A percentile compares a stretch with the other conserved stretches of the same genome.
Conservation (phyloP, 1,140 invertebrate genomes). For the Bombus fervidus region DNA sequence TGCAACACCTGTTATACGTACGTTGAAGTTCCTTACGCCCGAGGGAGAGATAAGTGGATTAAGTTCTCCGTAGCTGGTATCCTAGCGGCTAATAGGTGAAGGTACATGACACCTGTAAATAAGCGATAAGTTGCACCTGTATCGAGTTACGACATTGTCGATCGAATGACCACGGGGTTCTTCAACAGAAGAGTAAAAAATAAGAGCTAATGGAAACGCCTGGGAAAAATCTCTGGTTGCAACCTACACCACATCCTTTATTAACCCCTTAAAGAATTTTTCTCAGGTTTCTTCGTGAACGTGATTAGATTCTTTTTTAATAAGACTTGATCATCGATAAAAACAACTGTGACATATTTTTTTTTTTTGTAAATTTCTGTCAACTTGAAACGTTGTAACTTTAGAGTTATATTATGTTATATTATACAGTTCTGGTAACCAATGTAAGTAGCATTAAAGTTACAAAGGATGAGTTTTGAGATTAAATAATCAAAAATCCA, state of each 20-base stretch:
- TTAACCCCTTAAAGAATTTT: background rate
- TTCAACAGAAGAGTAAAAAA: background rate
- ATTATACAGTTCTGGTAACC: no score
- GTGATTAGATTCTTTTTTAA: background rate
- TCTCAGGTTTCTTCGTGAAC: background rate
- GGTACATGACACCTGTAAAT: conserved; percentile 47
- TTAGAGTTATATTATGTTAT: no score
- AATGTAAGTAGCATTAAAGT: no score
- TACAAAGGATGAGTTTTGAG: no score
- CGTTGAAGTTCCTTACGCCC: conserved; percentile 57
- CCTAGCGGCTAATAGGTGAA: conserved; percentile 53
- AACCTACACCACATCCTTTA: background rate
- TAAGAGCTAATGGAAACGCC: background rate
- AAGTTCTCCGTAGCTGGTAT: conserved; percentile 62
- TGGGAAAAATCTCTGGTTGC: conserved; percentile 1
- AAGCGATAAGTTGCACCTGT: conserved; percentile 12
- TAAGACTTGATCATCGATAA: background rate
- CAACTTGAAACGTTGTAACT: no score
- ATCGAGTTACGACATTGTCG: conserved; percentile 29
- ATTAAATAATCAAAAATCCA: no score
- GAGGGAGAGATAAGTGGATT: conserved; percentile 68
- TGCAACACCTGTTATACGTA: conserved; percentile 64
- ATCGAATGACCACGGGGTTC: background rate
- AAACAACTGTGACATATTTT: no score
- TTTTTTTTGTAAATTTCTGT: no score